Evolutionary conservation across 1,140 invertebrate genomes (phyloP), one percentile per base, ranked within the genome.

Genomic region (Matsumurasca onukii): DNA sequence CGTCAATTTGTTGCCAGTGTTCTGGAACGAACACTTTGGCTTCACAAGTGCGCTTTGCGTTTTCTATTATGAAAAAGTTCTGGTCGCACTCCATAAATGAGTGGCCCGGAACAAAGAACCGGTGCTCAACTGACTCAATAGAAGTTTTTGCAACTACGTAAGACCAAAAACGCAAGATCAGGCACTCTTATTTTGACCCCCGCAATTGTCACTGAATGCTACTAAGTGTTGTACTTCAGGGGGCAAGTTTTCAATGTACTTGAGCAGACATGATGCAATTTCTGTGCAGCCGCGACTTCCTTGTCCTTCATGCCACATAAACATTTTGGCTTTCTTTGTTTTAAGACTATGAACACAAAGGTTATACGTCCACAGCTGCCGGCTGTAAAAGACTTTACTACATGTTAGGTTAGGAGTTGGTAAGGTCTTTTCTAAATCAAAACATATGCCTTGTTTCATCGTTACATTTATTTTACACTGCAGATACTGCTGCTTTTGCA

Each of bases 81-180:
- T 68, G 48, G 52, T 72, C 68, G 70, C 67, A 73, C 66, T 73
- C 68, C 45, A 61, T 72, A 30, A 59, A 70, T 29, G 69, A 72
- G 65, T 73, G 72, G 17, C 69, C 70, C 72, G 48, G 49, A 29
- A 61, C 24, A 31, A 72, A 64, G 61, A 72, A 70, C n/a, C 55
- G 57, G 62, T 73, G 68, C 59, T 73, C 69, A 1, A 73, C 63
- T 39, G 57, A 55, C 61, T 71, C 68, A 49, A 72, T 66, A 9
- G 61, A 24, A 34, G 70, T 70, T 30, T 72, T 73, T 17, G 31
- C 66, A 9, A 72, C 62, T 57, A 73, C 34, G 68, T 70, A 73
- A 34, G 69, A 31, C 71, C 72, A 73, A 72, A 73, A 70, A 63
- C 66, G 61, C n/a, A 72, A 61, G 12, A 66, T 70, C 13, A 49